Conservation (phyloP, 2,797 vertebrate species). For the Siniperca undulata region DNA sequence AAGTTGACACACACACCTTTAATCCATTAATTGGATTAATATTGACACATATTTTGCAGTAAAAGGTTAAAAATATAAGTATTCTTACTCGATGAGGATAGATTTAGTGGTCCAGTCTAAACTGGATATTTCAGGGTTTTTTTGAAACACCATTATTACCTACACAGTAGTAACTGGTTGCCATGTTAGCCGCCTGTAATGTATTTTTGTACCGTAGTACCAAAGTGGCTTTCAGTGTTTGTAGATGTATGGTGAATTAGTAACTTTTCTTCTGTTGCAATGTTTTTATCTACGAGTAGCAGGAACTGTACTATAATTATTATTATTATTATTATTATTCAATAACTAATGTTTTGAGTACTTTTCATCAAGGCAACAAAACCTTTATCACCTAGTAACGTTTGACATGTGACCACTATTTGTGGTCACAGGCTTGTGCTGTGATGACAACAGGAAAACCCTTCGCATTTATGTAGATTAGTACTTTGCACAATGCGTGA, state of each 20-base stretch:
- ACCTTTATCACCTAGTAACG: not conserved
- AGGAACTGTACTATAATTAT: not conserved
- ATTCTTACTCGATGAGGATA: not conserved
- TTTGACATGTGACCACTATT: not conserved
- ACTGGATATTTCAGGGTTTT: too few species aligned
- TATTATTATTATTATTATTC: not conserved
- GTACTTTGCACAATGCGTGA: not conserved
- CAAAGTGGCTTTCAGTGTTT: not conserved
- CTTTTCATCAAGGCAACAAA: not conserved
- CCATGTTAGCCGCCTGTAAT: not conserved
- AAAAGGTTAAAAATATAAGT: not conserved
- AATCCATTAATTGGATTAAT: not conserved
- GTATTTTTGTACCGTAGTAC: not conserved
- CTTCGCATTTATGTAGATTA: not conserved
- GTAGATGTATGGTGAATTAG: not conserved
- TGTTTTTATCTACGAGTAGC: not conserved
- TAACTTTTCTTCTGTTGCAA: not conserved
- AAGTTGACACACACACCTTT: not conserved
- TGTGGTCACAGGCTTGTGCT: not conserved
- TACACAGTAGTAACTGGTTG: not conserved
- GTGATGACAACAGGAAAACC: slow-evolving; percentile 18
- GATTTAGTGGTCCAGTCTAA: not conserved
- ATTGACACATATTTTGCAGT: not conserved
- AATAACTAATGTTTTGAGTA: not conserved
- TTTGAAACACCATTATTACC: not conserved